These are phyloP conservation scores for Etheostoma nigrum DNA, from an alignment of 2,797 vertebrate genomes.

Conservation along the genomic window DNA sequence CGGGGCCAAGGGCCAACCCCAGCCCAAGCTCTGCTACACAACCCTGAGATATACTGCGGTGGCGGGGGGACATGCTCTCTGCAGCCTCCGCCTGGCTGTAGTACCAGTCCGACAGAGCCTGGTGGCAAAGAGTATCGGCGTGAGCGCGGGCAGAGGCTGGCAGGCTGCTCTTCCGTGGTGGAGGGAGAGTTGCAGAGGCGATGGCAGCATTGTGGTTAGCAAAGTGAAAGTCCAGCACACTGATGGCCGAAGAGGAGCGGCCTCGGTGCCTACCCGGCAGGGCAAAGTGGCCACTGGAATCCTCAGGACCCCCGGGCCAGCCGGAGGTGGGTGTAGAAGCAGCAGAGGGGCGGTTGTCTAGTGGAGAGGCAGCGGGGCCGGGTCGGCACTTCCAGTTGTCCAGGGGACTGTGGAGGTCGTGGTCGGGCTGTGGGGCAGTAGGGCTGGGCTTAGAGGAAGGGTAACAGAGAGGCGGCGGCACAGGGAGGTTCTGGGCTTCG, in stretches of 20 bases:
- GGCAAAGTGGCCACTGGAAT: constrained; percentile 52
- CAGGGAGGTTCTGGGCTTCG: constrained; percentile 88
- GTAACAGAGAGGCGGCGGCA: constrained; percentile 89
- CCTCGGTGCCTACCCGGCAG: constrained; percentile 30
- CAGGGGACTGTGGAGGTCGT: constrained; percentile 54
- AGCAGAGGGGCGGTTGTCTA: constrained; percentile 71
- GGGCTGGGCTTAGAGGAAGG: constrained; percentile 78
- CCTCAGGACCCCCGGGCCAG: constrained; percentile 56
- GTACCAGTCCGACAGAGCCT: constrained; percentile 93
- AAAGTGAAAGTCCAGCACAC: constrained; percentile 84
- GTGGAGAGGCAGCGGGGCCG: constrained; percentile 54
- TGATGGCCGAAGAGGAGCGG: constrained; percentile 72
- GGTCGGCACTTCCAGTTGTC: constrained; percentile 82
- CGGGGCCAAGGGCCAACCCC: constrained; percentile 55
- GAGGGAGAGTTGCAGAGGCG: constrained; percentile 76
- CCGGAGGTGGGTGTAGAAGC: constrained; percentile 48
- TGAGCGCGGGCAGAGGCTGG: constrained; percentile 44
- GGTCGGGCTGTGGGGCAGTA: constrained; percentile 28
- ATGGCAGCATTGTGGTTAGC: constrained; percentile 87
- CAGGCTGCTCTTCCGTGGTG: constrained; percentile 57
- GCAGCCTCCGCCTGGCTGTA: constrained; percentile 87
- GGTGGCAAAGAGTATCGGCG: constrained; percentile 88
- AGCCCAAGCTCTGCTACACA: constrained; percentile 80
- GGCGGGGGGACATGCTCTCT: constrained; percentile 84
- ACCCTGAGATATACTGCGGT: constrained; percentile 91